Base-by-base conservation (phyloP, 2,888 invertebrate genomes). In the Euproctis similis region DNA sequence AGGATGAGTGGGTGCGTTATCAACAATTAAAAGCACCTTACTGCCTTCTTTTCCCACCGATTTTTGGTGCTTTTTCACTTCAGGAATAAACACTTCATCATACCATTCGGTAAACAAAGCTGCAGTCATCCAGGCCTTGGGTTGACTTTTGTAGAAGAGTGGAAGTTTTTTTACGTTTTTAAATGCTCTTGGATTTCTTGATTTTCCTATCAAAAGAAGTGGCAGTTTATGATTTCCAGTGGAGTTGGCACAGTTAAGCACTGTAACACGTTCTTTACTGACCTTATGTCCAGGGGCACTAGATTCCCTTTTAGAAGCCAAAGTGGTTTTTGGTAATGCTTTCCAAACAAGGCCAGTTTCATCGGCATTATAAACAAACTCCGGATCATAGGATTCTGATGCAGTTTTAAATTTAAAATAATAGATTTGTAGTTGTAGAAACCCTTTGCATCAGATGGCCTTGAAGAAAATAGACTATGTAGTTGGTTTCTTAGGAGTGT, bases 91-190 rank as follows among this genome's bases (percentile, higher is more conserved):
- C 21, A 9, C 10, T 10, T 21, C 4, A 10, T 21, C 21, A 21
- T 21, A 21, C 21, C 21, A 21, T 10, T 9, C 10, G 10, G 10
- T 9, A 21, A 10, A 21, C 4, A 21, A 10, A 28, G 29, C 26
- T 30, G 26, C 16, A 30, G 28, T 32, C 34, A 36, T 36, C 40
- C 34, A 40, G 24, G 36, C 36, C 26, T 32, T 40, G 25, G 28
- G 30, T 40, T 40, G 36, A 14, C 14, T 24, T 14, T 25, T 31
- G 34, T 42, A 42, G 28, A 37, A 31, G 36, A 42, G 31, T 31
- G 39, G 36, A 30, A 38, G 21, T 24, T 14, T 29, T 35, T 37
- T 41, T 23, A 28, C 41, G 37, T 43, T 39, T 42, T 42, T 43
- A 31, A 48, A 43, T 22, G 28, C 27, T 28, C 43, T 31, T 36